phyloP scores from a whole-genome alignment of 2,797 vertebrate genomes.

The Bradypodion ventrale region DNA sequence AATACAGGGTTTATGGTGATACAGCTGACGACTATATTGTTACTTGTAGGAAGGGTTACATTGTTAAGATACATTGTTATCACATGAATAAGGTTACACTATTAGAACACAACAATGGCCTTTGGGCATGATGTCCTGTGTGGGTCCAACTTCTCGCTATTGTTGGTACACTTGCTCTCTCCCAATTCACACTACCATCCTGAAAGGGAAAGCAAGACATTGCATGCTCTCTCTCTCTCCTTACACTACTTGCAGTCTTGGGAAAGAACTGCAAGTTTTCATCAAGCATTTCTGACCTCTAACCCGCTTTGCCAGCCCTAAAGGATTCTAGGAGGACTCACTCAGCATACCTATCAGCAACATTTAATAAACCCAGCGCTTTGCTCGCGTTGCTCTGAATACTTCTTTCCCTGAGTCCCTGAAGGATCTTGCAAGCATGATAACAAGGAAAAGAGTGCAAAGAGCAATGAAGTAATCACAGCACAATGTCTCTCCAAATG shows the following conservation, averaged over 20 bases:
- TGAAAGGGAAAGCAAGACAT: background rate
- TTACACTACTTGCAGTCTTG: background rate
- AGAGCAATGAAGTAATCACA: background rate
- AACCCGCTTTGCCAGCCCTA: background rate
- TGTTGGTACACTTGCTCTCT: background rate
- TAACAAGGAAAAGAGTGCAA: background rate
- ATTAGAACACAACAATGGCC: too few relatives aligned
- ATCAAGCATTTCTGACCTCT: background rate
- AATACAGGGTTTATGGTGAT: too few relatives aligned
- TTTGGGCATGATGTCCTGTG: background rate
- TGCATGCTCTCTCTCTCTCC: background rate
- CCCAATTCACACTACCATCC: background rate
- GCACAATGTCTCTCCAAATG: background rate
- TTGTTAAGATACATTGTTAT: too few relatives aligned
- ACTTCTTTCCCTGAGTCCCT: background rate
- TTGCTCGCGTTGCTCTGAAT: background rate
- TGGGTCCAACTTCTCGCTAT: background rate
- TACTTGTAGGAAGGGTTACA: too few relatives aligned
- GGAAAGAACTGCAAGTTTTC: background rate
- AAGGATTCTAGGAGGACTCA: background rate
- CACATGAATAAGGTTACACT: too few relatives aligned
- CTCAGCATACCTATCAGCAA: too few relatives aligned
- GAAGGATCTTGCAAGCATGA: background rate
- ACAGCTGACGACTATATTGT: too few relatives aligned
- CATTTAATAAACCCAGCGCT: background rate